Percentiles rank a stretch among this genome's conserved stretches.
phyloP scores from a whole-genome alignment of 2,113 vertebrate genomes.

The Nannobrachium achirus region DNA sequence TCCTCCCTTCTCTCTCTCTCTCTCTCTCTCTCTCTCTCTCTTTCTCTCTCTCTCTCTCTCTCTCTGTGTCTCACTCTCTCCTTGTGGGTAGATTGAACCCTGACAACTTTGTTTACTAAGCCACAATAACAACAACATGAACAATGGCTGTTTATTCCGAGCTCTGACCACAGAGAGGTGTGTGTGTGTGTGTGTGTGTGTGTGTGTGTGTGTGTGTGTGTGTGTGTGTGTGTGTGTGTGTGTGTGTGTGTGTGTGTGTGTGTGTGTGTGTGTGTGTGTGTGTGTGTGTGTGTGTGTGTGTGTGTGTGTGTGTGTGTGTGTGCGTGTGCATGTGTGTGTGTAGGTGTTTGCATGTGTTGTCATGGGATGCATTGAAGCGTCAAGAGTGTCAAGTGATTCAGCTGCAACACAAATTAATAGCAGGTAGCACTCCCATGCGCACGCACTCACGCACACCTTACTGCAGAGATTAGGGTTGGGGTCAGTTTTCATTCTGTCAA shows the following conservation, averaged over 20 bases:
- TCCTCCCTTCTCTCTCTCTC: too few relatives aligned
- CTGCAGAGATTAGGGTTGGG: too few relatives aligned
- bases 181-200: background rate
- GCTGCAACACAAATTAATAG: constrained; percentile 11
- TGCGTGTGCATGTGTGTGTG: background rate
- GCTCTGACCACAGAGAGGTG: background rate
- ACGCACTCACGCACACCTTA: too few relatives aligned
- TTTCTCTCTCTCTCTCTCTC: too few relatives aligned
- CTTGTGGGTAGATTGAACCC: background rate
- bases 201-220: background rate
- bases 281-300: constrained; percentile 1
- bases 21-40: too few relatives aligned
- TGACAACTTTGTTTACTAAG: constrained; percentile 9
- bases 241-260: background rate
- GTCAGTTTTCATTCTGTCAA: too few relatives aligned
- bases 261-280: background rate
- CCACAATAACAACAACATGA: background rate
- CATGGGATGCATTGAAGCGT: constrained; percentile 15
- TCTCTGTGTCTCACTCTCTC: too few relatives aligned
- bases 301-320: background rate
- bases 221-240: background rate
- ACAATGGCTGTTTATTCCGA: background rate
- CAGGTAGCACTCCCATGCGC: too few relatives aligned
- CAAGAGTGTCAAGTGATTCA: constrained; percentile 21
- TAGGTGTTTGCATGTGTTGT: constrained; percentile 10